phyloP scores from a whole-genome alignment of 2,797 vertebrate species.

The Gastrophryne carolinensis region DNA sequence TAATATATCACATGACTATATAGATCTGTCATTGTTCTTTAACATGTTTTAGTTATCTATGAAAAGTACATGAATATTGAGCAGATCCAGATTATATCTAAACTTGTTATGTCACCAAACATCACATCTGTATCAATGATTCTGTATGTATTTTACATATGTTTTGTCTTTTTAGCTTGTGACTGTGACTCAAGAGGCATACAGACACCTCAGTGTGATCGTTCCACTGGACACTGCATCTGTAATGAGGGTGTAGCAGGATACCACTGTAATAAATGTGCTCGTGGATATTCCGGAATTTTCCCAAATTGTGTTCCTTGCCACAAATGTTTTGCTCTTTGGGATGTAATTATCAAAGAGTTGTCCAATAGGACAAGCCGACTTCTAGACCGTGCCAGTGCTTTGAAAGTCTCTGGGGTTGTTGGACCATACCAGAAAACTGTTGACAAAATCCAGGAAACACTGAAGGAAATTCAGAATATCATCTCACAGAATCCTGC shows the following conservation, averaged over 20 bases:
- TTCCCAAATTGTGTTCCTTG: conserved; percentile 88
- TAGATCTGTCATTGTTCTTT: too few species aligned
- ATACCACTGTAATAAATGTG: conserved; percentile 81
- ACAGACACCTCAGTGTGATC: conserved; percentile 83
- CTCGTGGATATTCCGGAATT: conserved; percentile 84
- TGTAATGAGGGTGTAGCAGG: conserved; percentile 87
- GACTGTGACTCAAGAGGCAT: conserved; percentile 87
- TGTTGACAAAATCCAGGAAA: conserved; percentile 78
- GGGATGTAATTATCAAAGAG: conserved; percentile 81
- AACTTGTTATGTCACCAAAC: too few species aligned
- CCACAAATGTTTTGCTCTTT: conserved; percentile 91
- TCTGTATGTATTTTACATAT: background rate
- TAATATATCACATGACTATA: too few species aligned
- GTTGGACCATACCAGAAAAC: conserved; percentile 83
- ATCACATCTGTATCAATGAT: background rate
- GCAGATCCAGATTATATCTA: too few species aligned
- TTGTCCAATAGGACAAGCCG: conserved; percentile 87
- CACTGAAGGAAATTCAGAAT: conserved; percentile 73
- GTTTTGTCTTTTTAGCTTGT: conserved; percentile 73
- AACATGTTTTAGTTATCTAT: too few species aligned
- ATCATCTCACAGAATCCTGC: conserved; percentile 85
- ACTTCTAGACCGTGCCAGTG: conserved; percentile 82
- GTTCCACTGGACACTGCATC: conserved; percentile 78
- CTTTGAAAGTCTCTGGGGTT: conserved; percentile 83
- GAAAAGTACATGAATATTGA: too few species aligned